These are phyloP conservation scores for Anthophora plumipes DNA, from an alignment of 2,888 invertebrate species.

Conservation along the genomic window DNA sequence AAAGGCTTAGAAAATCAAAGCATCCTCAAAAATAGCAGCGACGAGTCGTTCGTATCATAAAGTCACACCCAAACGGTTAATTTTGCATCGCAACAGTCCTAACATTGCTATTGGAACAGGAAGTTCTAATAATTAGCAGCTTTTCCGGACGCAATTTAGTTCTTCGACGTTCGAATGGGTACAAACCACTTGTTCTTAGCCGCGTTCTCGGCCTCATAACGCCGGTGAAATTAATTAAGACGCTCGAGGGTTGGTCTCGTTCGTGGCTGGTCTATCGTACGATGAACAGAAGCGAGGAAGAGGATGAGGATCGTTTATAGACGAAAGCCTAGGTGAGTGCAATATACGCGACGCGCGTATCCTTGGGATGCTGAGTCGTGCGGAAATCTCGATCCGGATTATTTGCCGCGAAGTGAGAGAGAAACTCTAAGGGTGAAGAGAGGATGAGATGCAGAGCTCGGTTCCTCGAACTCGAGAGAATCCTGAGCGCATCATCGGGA, in stretches of 20 bases:
- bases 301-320: constrained; percentile 36
- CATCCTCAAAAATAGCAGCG: too few relatives aligned
- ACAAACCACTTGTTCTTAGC: constrained; percentile 16
- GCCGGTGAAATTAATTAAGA: constrained; percentile 48
- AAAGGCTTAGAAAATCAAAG: too few relatives aligned
- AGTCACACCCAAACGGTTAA: too few relatives aligned
- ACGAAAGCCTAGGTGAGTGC: neutral
- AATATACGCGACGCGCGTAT: constrained; percentile 29
- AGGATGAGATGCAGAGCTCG: too few relatives aligned
- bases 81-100: too few relatives aligned
- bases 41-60: too few relatives aligned
- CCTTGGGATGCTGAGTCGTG: constrained; percentile 10
- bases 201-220: constrained; percentile 9
- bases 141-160: constrained; percentile 1
- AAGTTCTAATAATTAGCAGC: constrained; percentile 37
- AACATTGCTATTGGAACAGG: too few relatives aligned
- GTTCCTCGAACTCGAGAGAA: constrained; percentile 33
- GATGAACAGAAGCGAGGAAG: too few relatives aligned
- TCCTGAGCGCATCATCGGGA: constrained; percentile 44
- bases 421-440: neutral
- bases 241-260: constrained; percentile 30
- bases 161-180: constrained; percentile 21
- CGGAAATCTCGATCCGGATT: constrained; percentile 56
- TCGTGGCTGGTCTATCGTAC: constrained; percentile 25
- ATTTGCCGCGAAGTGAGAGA: constrained; percentile 43